Evolutionary conservation across 2,888 invertebrate species (phyloP).

Genomic region (Hyposoter dolosus): DNA sequence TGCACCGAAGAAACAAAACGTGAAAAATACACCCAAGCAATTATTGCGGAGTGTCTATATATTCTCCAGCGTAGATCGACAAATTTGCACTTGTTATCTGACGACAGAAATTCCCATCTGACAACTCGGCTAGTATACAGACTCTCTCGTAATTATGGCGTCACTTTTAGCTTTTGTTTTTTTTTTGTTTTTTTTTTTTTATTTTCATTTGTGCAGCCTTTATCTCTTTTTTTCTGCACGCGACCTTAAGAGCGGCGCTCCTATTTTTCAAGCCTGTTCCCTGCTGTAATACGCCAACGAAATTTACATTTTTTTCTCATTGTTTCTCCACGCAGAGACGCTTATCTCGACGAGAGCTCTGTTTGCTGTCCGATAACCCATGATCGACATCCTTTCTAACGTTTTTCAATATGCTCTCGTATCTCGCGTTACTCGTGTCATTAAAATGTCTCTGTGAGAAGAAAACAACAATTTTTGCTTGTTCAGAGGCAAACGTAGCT

Average conservation of each 20-base stretch:
- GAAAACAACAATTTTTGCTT: not conserved
- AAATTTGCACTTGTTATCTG: constrained; percentile 82
- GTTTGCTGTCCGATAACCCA: constrained; percentile 10
- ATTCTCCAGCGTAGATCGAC: constrained; percentile 66
- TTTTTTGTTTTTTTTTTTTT: constrained; percentile 9
- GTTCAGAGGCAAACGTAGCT: not conserved
- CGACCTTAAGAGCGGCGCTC: not conserved
- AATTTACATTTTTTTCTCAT: not conserved
- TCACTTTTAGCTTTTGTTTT: constrained; percentile 14
- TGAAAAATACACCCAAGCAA: not conserved
- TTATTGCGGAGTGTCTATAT: constrained; percentile 20
- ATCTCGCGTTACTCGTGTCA: not conserved
- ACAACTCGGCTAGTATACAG: constrained; percentile 31
- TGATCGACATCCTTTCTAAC: constrained; percentile 2
- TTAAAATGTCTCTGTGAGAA: not conserved
- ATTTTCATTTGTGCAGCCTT: constrained; percentile 1
- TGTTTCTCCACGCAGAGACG: not conserved
- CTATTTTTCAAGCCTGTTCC: not conserved
- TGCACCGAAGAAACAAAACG: constrained; percentile 15
- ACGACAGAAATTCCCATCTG: constrained; percentile 61
- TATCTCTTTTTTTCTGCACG: not conserved
- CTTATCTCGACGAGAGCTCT: not conserved
- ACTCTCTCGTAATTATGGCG: constrained; percentile 20
- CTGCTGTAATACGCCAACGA: not conserved
- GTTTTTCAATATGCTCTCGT: constrained; percentile 5